phyloP scores from a whole-genome alignment of 2,113 vertebrate species.

The Trinectes maculatus region DNA sequence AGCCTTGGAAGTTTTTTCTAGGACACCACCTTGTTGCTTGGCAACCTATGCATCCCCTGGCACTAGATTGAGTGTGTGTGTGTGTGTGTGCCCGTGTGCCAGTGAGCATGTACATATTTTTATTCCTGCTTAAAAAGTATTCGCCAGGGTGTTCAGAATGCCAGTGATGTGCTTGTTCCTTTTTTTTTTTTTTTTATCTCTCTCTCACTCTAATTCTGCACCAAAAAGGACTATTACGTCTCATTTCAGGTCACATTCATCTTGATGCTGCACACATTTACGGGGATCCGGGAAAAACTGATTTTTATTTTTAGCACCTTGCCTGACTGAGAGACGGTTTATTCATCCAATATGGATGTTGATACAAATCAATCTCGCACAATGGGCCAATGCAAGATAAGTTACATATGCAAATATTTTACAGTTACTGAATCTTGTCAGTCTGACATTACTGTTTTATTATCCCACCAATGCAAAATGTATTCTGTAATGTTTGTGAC shows the following conservation, averaged over 20 bases:
- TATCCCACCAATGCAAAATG: neutral
- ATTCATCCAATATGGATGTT: constrained; percentile 24
- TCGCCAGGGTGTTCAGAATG: constrained; percentile 36
- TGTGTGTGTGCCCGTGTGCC: neutral
- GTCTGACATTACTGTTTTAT: neutral
- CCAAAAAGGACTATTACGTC: constrained; percentile 10
- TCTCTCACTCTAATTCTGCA: constrained; percentile 5
- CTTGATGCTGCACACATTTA: neutral
- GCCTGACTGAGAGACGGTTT: constrained; percentile 9
- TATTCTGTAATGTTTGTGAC: neutral
- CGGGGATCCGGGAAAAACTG: constrained; percentile 1
- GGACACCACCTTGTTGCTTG: constrained; percentile 79
- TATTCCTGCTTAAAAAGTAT: constrained; percentile 46
- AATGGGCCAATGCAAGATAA: constrained; percentile 12
- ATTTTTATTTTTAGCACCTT: constrained; percentile 29
- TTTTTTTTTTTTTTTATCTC: constrained; percentile 28
- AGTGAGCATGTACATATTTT: constrained; percentile 50
- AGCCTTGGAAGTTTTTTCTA: constrained; percentile 72
- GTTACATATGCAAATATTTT: neutral
- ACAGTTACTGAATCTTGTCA: constrained; percentile 2
- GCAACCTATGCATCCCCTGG: constrained; percentile 78
- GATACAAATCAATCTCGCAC: constrained; percentile 34
- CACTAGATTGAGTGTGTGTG: constrained; percentile 29
- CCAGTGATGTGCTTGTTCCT: constrained; percentile 49
- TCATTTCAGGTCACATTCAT: constrained; percentile 5